Conservation (phyloP, 2,113 vertebrate genomes). For the Labrus mixtus region DNA sequence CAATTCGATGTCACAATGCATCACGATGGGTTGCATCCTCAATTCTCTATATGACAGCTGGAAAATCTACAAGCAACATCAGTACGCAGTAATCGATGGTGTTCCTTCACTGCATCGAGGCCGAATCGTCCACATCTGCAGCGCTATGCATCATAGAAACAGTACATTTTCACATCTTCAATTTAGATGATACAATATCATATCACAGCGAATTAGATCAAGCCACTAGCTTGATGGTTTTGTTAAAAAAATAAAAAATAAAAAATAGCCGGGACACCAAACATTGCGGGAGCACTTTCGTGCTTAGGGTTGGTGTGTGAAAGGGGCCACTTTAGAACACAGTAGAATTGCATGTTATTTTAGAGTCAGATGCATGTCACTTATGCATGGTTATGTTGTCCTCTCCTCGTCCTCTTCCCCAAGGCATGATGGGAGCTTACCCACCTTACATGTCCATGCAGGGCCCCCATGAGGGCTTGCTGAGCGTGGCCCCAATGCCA, state of each 20-base stretch:
- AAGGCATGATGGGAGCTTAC: conserved; percentile 99
- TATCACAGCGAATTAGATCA: too few species aligned
- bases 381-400: conserved; percentile 98
- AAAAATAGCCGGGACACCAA: background rate
- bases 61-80: too few species aligned
- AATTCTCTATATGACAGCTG: too few species aligned
- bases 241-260: background rate
- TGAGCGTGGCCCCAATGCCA: conserved; percentile 98
- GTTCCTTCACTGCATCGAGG: too few species aligned
- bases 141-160: too few species aligned
- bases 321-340: conserved; percentile 57
- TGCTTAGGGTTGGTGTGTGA: conserved; percentile 55
- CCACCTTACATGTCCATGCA: conserved; percentile 97
- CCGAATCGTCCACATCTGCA: too few species aligned
- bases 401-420: conserved; percentile 83
- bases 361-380: conserved; percentile 90
- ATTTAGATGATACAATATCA: too few species aligned
- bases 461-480: conserved; percentile 98
- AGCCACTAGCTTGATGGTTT: too few species aligned
- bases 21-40: too few species aligned
- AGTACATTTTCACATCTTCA: too few species aligned
- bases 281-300: background rate
- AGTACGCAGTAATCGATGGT: too few species aligned
- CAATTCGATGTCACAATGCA: too few species aligned
- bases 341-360: conserved; percentile 92